A percentile compares a stretch with the other conserved stretches of the same genome.
These are phyloP conservation scores for Leptinotarsa texana DNA, from an alignment of 1,140 invertebrate genomes.

Conservation along the genomic window DNA sequence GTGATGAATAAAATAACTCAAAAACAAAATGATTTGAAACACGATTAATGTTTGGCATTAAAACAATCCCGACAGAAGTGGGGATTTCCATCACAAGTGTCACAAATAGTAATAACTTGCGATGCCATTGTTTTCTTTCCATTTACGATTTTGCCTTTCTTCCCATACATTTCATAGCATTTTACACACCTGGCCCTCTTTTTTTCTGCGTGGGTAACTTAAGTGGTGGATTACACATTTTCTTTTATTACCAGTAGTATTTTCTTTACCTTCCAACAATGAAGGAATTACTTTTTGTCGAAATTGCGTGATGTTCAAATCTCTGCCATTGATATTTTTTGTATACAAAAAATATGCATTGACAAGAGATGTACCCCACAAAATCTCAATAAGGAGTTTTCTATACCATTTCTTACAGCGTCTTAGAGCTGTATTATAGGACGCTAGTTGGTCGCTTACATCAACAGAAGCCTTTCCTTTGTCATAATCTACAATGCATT, in stretches of 20 bases:
- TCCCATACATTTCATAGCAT: slow-evolving; percentile 23
- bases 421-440: slow-evolving; percentile 41
- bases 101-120: slow-evolving; percentile 24
- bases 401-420: slow-evolving; percentile 43
- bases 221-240: slow-evolving; percentile 16
- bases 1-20: not conserved
- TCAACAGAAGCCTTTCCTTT: slow-evolving; percentile 48
- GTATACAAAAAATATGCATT: slow-evolving; percentile 31
- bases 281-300: slow-evolving; percentile 17
- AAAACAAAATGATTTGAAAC: not conserved
- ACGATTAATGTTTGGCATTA: slow-evolving; percentile 1
- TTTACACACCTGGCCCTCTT: slow-evolving; percentile 22
- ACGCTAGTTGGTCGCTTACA: slow-evolving; percentile 49
- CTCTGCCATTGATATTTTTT: not conserved
- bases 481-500: slow-evolving; percentile 48
- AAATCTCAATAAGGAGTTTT: slow-evolving; percentile 40
- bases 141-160: slow-evolving; percentile 26
- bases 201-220: slow-evolving; percentile 19
- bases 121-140: slow-evolving; percentile 19
- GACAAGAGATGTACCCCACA: slow-evolving; percentile 24
- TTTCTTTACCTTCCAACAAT: slow-evolving; percentile 9
- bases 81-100: slow-evolving; percentile 19
- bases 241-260: not conserved
- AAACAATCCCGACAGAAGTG: slow-evolving; percentile 26
- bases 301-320: slow-evolving; percentile 25